Conservation (phyloP, 2,888 invertebrate species). For the Zygothrica quintamaculata region DNA sequence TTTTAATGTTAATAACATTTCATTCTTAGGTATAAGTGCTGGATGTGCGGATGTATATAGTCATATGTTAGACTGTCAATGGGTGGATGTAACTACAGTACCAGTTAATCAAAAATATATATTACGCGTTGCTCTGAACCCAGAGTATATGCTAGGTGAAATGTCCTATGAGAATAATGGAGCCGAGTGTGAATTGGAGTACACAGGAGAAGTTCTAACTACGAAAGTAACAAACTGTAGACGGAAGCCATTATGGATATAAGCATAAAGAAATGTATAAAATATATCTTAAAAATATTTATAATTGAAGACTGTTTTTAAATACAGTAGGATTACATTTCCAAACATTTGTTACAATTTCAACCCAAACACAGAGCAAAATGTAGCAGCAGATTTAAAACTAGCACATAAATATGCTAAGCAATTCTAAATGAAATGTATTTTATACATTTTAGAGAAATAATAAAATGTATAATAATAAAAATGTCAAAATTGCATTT, state of each 20-base stretch:
- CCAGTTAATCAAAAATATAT: constrained; percentile 69
- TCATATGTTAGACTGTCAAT: constrained; percentile 76
- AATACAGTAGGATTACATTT: too few species aligned
- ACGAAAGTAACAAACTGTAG: constrained; percentile 70
- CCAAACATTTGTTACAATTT: too few species aligned
- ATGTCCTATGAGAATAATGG: constrained; percentile 79
- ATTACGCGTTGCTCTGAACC: constrained; percentile 78
- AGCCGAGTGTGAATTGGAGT: constrained; percentile 73
- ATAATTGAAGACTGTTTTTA: too few species aligned
- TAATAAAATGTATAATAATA: too few species aligned
- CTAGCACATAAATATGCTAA: too few species aligned
- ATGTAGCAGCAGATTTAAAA: too few species aligned
- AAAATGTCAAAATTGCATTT: too few species aligned
- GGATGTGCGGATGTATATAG: constrained; percentile 78
- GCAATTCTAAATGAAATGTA: too few species aligned
- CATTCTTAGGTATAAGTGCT: constrained; percentile 66
- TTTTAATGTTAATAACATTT: neutral
- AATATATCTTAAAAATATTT: neutral
- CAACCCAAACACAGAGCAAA: too few species aligned
- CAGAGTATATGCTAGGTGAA: constrained; percentile 78
- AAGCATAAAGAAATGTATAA: neutral
- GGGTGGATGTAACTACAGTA: constrained; percentile 81
- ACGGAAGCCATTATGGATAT: constrained; percentile 54
- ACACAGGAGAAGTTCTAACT: constrained; percentile 68
- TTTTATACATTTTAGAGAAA: too few species aligned